Evolutionary conservation across 2,113 vertebrate genomes (phyloP).

Genomic region (Phrynosoma blainvillii): DNA sequence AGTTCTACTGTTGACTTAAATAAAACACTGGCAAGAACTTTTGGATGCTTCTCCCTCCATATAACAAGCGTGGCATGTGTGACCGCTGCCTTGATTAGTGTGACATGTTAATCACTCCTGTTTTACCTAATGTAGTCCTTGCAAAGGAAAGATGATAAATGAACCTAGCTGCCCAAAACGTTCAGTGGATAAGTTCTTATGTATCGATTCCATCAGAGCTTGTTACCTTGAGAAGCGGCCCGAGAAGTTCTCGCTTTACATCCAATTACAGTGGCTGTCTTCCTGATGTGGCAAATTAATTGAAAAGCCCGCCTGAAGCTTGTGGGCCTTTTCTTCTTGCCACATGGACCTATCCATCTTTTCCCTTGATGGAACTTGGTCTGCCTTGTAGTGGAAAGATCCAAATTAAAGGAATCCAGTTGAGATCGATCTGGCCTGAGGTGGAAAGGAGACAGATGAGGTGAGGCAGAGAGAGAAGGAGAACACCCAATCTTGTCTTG

Average conservation of each 20-base stretch:
- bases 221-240: slow-evolving; percentile 18
- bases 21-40: background rate
- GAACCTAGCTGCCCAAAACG: background rate
- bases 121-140: background rate
- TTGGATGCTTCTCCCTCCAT: background rate
- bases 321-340: background rate
- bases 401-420: background rate
- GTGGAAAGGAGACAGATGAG: background rate
- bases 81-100: background rate
- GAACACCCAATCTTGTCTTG: background rate
- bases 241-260: slow-evolving; percentile 2
- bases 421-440: background rate
- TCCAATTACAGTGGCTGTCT: slow-evolving; percentile 20
- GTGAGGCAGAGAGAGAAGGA: background rate
- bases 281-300: slow-evolving; percentile 15
- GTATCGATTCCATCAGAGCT: slow-evolving; percentile 41
- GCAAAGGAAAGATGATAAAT: background rate
- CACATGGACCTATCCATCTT: background rate
- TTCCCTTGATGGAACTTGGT: background rate
- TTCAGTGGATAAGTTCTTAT: background rate
- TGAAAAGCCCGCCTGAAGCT: slow-evolving; percentile 14
- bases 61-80: background rate
- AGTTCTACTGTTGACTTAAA: too few relatives aligned
- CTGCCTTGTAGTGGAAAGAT: background rate
- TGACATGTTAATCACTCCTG: background rate